Base-by-base conservation (phyloP, 2,113 vertebrate genomes). In the Archilochus colubris region DNA sequence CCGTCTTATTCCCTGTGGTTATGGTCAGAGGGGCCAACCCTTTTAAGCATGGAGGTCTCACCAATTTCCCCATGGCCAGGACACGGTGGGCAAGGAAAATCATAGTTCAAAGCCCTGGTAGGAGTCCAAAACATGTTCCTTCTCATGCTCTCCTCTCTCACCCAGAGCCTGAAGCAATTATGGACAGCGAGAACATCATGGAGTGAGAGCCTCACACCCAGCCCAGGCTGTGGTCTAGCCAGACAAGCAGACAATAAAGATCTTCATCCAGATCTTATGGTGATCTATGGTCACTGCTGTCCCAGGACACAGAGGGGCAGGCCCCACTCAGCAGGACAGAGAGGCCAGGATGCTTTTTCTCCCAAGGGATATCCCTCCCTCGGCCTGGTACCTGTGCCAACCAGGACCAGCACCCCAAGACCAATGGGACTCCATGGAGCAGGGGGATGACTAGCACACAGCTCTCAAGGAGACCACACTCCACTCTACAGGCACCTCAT, bases 361-460 rank as follows among this genome's bases (percentile, higher is more conserved):
- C 36, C 46, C 57, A 58, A 10, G 43, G 36, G 25, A 75, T 36
- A 17, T 53, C 23, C 46, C 40, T 66, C 0, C 0, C 43, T 77
- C 38, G 61, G 75, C 40, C 31, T 3, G 0, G 28, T 36, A 33
- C 38, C 31, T 46, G 10, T n/a, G 31, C 18, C 40, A 62, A 36
- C 33, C 44, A 82, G 86, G 46, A 81, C 50, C 38, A 53, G 40
- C 12, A 59, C 24, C 36, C 30, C 2, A 0, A 70, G 20, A 25
- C 51, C 53, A 79, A 1, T 14, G n/a, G 27, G 21, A 53, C 15
- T 17, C 31, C 2, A 2, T 2, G 33, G 57, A 0, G 0, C 2
- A 1, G 18, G 27, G 33, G 8, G 23, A 44, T 44, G 12, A 33
- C 83, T 66, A 36, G 10, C 53, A 86, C 24, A 12, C 36, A 30